Evolutionary conservation across 2,888 invertebrate species (phyloP).

Genomic region (Ichneumoninae sp.): DNA sequence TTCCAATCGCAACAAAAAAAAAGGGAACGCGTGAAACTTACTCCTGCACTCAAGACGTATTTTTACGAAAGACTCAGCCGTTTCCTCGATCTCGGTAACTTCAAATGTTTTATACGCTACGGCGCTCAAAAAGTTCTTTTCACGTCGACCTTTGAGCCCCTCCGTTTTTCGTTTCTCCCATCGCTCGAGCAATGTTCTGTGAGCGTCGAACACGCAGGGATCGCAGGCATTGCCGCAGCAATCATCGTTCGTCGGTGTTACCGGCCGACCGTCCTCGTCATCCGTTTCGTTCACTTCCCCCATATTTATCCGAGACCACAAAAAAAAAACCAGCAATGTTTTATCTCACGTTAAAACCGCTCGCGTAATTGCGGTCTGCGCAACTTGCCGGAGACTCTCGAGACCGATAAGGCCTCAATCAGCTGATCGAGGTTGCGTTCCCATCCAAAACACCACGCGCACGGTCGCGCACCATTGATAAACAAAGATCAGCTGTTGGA

Average conservation of each 20-base stretch:
- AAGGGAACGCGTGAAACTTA: conserved; percentile 49
- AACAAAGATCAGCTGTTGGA: conserved; percentile 55
- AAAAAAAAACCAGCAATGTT: neutral
- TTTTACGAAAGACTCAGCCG: conserved; percentile 71
- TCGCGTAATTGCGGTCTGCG: neutral
- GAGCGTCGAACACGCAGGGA: conserved; percentile 81
- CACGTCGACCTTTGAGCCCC: conserved; percentile 25
- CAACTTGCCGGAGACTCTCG: neutral
- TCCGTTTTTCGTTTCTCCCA: conserved; percentile 72
- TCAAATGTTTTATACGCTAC: conserved; percentile 72
- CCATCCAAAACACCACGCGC: neutral
- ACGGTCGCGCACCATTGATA: conserved; percentile 10
- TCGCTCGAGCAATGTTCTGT: conserved; percentile 75
- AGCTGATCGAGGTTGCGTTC: conserved; percentile 48
- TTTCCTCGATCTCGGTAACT: conserved; percentile 60
- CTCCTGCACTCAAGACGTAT: conserved; percentile 71
- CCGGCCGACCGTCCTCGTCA: conserved; percentile 70
- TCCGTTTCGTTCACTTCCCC: conserved; percentile 11
- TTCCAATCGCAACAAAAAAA: conserved; percentile 15
- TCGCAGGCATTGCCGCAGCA: conserved; percentile 81
- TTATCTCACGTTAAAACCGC: neutral
- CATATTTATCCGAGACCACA: conserved; percentile 23
- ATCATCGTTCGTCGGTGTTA: conserved; percentile 76
- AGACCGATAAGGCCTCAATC: conserved; percentile 3
- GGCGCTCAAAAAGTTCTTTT: conserved; percentile 67